These are phyloP conservation scores for Drosophila anomelani DNA, from an alignment of 2,888 invertebrate species.

Conservation along the genomic window DNA sequence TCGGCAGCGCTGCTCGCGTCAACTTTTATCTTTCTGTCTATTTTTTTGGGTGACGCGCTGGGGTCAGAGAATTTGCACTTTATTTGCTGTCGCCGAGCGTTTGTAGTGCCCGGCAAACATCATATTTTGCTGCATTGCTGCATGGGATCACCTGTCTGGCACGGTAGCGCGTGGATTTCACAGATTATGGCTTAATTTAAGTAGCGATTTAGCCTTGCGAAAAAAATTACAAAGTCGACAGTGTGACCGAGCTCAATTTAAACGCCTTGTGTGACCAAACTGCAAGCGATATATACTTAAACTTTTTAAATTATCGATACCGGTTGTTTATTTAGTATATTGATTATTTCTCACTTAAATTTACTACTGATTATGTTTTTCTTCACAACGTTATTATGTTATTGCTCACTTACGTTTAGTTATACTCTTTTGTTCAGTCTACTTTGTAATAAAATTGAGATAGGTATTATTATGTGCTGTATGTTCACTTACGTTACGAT, in stretches of 20 bases:
- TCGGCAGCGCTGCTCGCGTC: constrained; percentile 64
- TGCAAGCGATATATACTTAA: neutral
- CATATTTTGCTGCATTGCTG: constrained; percentile 63
- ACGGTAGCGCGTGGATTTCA: constrained; percentile 27
- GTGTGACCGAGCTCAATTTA: constrained; percentile 13
- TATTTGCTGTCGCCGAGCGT: constrained; percentile 57
- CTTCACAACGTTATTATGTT: no score
- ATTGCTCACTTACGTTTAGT: no score
- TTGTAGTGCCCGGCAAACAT: constrained; percentile 53
- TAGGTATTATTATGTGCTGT: neutral
- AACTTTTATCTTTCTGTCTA: constrained; percentile 48
- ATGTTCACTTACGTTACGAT: neutral
- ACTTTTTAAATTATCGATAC: no score
- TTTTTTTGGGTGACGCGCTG: constrained; percentile 35
- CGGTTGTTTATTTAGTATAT: no score
- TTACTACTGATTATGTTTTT: no score
- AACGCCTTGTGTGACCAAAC: neutral
- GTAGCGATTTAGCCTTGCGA: constrained; percentile 69
- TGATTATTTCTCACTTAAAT: no score
- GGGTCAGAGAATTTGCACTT: constrained; percentile 58
- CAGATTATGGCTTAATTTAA: constrained; percentile 62
- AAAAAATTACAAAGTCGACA: constrained; percentile 51
- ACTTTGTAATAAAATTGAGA: neutral
- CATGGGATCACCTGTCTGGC: constrained; percentile 37
- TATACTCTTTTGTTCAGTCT: neutral